Evolutionary conservation across 37 sponge, comb jelly and placozoan species (phyloP), one percentile per base, ranked within the genome.

Genomic region (Diacarnus erythraeanus): DNA sequence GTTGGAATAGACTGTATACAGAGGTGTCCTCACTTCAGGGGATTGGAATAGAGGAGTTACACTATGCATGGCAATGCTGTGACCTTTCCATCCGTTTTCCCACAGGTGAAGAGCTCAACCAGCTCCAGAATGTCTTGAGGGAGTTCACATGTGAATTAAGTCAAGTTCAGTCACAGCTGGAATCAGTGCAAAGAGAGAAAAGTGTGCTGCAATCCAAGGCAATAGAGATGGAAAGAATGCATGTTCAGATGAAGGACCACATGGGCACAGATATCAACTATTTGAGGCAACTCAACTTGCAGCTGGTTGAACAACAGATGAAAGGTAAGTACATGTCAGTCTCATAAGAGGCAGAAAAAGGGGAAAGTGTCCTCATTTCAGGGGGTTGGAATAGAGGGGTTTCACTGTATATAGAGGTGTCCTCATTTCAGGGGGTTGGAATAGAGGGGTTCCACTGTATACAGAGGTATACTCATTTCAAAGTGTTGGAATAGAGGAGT

Each of bases 261-360:
- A 12, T 86, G 59, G 36, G n/a, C 1, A 29, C 74, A 0, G 87
- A 86, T 1, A 80, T 78, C 34, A 38, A 44, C 76, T 80, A 86
- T 60, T 58, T 86, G 21, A 39, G 87, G 3, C 66, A 57, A 74
- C 80, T 79, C 57, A 86, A 86, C 69, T 56, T 79, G 22, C 80
- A 80, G 33, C 21, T 86, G 17, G 66, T 79, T 23, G 87, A 86
- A 31, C 73, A 72, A 41, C 87, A 79, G 0, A 57, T 79, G 72
- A 86, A 86, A 80, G 68, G 87, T 80, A 63, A 15, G 77, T 42
- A 22, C 34, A 17, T 44, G 38, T 37, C 27, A 34, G 42, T 39
- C 10, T 36, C 29, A n/a, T n/a, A n/a, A n/a, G n/a, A n/a, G n/a
- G n/a, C n/a, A n/a, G n/a, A n/a, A n/a, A n/a, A n/a, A n/a, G n/a